Base-by-base conservation (phyloP, 2,888 invertebrate genomes). In the Dysmachus trigonus region DNA sequence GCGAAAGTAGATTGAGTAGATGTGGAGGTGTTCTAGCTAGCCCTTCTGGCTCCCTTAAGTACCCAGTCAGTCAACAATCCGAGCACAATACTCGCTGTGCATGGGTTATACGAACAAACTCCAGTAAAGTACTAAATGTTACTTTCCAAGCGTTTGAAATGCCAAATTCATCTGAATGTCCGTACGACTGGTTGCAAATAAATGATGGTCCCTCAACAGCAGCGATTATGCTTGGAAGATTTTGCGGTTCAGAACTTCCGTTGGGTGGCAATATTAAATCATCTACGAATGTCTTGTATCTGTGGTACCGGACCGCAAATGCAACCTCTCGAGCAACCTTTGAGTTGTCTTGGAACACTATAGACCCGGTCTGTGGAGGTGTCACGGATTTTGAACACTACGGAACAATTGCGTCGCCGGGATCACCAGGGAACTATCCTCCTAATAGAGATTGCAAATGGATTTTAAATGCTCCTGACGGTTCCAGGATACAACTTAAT, bases 381-480 rank as follows among this genome's bases (percentile, higher is more conserved):
- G 92, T 93, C 3, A 89, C 95, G 2, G 91, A 94, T 74, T 89
- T 90, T 2, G 94, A 93, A 0, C 89, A 89, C 0, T 95, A 96
- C 90, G 98, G 98, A 1, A 94, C 94, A 0, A 94, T 98, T 27
- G 94, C 94, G 81, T 97, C 97, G 1, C 98, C 98, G 0, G 98
- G 98, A 0, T 97, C 96, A 83, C 98, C 98, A 0, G 97, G 96
- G 13, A 94, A 94, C 87, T 98, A 98, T 92, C 98, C 98, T 0
- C 94, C 94, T 15, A 95, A 97, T 91, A 91, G 94, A 33, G 96
- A 98, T 90, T 98, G 98, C 90, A 94, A 93, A 86, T 98, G 98
- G 98, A 93, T 92, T 73, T 92, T 98, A 76, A 90, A 89, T 6
- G 96, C 96, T 0, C 93, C 93, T 2, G 92, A 93, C 0, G 95